phyloP scores from a whole-genome alignment of 1,140 invertebrate species.

The Drosophila parabipectinata region DNA sequence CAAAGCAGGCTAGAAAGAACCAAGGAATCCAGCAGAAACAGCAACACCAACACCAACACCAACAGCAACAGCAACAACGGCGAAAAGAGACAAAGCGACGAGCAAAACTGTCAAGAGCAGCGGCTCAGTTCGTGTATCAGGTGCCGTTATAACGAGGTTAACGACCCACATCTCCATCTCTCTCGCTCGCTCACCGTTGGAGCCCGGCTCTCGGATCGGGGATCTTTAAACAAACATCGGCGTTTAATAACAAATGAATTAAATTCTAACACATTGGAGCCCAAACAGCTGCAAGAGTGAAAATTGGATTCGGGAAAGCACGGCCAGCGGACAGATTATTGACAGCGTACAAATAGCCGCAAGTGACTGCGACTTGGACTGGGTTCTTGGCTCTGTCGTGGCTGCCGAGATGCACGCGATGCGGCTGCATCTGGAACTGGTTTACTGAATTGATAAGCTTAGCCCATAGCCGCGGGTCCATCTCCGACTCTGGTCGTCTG shows the following conservation, averaged over 20 bases:
- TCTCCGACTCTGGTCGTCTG: neutral
- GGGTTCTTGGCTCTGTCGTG: conserved; percentile 1
- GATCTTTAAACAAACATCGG: conserved; percentile 55
- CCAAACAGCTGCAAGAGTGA: conserved; percentile 51
- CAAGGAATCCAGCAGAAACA: conserved; percentile 27
- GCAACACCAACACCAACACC: conserved; percentile 38
- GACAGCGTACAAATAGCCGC: conserved; percentile 69
- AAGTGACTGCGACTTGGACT: conserved; percentile 19
- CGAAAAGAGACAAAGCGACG: conserved; percentile 44
- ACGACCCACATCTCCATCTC: conserved; percentile 69
- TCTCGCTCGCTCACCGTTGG: conserved; percentile 35
- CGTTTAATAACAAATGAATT: conserved; percentile 70
- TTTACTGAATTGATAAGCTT: conserved; percentile 77
- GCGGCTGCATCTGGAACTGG: conserved; percentile 49
- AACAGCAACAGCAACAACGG: conserved; percentile 41
- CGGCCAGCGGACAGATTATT: conserved; percentile 55
- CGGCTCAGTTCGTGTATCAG: conserved; percentile 51
- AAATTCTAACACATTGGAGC: conserved; percentile 55
- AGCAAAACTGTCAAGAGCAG: conserved; percentile 77
- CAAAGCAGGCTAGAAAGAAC: conserved; percentile 55
- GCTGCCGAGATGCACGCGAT: conserved; percentile 40
- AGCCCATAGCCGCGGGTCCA: conserved; percentile 35
- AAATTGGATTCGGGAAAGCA: conserved; percentile 68
- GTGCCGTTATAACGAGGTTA: conserved; percentile 82
- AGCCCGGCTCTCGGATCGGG: conserved; percentile 11